Evolutionary conservation across 2,113 vertebrate species (phyloP), one percentile per base, ranked within the genome.

Genomic region (Loxodonta africana): DNA sequence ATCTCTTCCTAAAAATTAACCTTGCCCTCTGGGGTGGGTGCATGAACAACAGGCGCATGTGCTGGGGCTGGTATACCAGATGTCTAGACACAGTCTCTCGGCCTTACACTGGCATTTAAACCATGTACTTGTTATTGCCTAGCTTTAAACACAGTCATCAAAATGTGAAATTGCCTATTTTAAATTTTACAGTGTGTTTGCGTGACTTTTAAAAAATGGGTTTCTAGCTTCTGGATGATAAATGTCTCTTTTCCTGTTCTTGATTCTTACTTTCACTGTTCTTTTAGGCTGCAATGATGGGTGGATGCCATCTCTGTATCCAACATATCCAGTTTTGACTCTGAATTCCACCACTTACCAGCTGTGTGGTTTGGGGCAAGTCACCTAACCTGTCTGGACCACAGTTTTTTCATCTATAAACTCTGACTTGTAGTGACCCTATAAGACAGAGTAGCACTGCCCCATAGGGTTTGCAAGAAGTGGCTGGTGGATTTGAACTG

Each of bases 191-290:
- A 65, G 73, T 92, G 73, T 92, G 62, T 95, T 95, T 95, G 60
- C n/a, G 18, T 97, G 96, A 96, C 95, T 98, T 96, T 97, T 95
- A 92, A 95, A 95, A 67, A 92, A 95, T 88, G 46, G 33, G 25
- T 87, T 91, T 93, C 92, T 83, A 65, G 84, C 81, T 96, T 93
- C 62, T 81, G 80, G 60, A 57, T 94, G 87, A 97, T 93, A 91
- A 96, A 95, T 84, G 14, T 78, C 81, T 96, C 25, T 86, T 84
- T 88, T 76, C 44, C 18, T 15, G 7, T 71, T 78, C 76, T 78
- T 48, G 28, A 80, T 76, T 82, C 84, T 92, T 73, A 6, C 63
- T 63, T 82, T 82, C 21, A 67, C 92, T 62, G 14, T 82, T 76
- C 33, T 44, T 7, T 84, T 92, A 85, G 62, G 14, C 26, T 65